A percentile compares a stretch with the other conserved stretches of the same genome.
These are phyloP conservation scores for Empidonax traillii DNA, from an alignment of 2,113 vertebrate species.

Conservation along the genomic window DNA sequence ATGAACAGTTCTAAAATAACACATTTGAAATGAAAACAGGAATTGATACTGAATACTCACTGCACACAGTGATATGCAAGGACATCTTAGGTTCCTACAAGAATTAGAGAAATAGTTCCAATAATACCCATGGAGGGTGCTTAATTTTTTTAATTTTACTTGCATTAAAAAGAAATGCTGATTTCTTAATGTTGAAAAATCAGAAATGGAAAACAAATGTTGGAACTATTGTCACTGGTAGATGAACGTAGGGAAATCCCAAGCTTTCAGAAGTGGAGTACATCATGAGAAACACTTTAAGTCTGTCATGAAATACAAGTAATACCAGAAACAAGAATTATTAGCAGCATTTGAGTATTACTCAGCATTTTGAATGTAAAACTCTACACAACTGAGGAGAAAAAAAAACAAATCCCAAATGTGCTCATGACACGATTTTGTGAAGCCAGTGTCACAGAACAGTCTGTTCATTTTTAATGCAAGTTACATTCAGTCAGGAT, in stretches of 20 bases:
- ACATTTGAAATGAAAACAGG: conserved; percentile 59
- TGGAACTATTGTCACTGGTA: neutral
- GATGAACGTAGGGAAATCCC: neutral
- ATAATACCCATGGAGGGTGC: neutral
- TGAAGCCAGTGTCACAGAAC: neutral
- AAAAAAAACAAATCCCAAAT: neutral
- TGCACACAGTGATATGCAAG: conserved; percentile 13
- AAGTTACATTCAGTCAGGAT: neutral
- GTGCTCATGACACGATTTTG: neutral
- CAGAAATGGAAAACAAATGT: neutral
- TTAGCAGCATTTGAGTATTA: neutral
- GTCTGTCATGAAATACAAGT: neutral
- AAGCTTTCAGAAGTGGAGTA: neutral
- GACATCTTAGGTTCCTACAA: conserved; percentile 39
- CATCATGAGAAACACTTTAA: neutral
- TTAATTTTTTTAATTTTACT: neutral
- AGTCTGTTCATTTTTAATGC: neutral
- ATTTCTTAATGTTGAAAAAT: neutral
- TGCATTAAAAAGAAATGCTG: neutral
- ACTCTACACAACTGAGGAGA: neutral
- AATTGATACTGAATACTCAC: conserved; percentile 41
- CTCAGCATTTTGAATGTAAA: neutral
- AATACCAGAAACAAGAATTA: neutral
- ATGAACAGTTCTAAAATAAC: conserved; percentile 60
- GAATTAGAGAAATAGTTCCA: conserved; percentile 27